Conservation (phyloP, 1,140 invertebrate species). For the Matsumurasca onukii region DNA sequence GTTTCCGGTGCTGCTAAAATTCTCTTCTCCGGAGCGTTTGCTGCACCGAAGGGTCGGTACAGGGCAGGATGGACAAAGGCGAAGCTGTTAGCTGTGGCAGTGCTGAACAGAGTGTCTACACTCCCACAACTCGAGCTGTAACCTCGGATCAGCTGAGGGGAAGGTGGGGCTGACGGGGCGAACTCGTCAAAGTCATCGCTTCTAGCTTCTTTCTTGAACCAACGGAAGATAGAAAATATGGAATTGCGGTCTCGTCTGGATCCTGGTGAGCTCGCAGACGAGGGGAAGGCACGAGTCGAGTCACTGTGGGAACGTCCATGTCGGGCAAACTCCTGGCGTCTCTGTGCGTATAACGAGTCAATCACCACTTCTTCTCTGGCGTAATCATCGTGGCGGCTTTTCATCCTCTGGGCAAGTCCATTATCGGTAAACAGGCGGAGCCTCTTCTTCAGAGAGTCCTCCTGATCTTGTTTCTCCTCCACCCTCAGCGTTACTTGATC, state of each 20-base stretch:
- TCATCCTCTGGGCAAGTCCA: conserved; percentile 13
- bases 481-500: conserved; percentile 11
- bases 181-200: conserved; percentile 33
- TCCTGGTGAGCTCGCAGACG: conserved; percentile 18
- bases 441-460: conserved; percentile 23
- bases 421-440: conserved; percentile 22
- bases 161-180: conserved; percentile 31
- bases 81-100: conserved; percentile 69
- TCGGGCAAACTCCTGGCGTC: conserved; percentile 19
- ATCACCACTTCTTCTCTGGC: conserved; percentile 13
- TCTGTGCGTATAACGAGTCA: conserved; percentile 27
- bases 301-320: conserved; percentile 27
- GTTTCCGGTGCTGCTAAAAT: conserved; percentile 55
- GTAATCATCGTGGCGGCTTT: conserved; percentile 2
- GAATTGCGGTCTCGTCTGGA: conserved; percentile 35
- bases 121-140: conserved; percentile 54
- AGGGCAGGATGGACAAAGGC: conserved; percentile 60
- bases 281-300: conserved; percentile 18
- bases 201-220: conserved; percentile 48
- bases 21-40: conserved; percentile 46
- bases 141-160: conserved; percentile 34
- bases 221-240: conserved; percentile 53
- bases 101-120: conserved; percentile 61
- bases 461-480: conserved; percentile 15
- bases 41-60: conserved; percentile 50